Base-by-base conservation (phyloP, 2,888 invertebrate genomes). In the Patella caerulea region DNA sequence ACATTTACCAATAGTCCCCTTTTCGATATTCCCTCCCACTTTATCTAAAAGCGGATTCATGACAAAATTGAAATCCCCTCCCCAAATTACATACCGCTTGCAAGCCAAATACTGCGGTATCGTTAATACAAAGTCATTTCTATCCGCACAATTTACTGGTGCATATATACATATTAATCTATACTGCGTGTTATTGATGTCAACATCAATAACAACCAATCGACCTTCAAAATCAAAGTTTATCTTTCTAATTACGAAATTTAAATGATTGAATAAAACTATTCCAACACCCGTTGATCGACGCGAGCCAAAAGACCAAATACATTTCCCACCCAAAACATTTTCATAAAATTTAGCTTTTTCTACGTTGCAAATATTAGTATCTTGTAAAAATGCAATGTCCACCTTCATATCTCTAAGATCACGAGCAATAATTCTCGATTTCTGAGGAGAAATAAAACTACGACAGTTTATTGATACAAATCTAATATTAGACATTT, bases 211-310 rank as follows among this genome's bases (percentile, higher is more conserved):
- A 65, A 65, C 65, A 17, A 65, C 65, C 24, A 65, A 24, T 24
- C 65, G 65, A 24, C 65, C 65, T 65, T 65, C 65, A 65, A 65
- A 65, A 65, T 65, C 65, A 24, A 65, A 65, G 24, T 65, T 65
- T 24, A 65, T 65, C 24, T 65, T 65, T 65, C 65, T 65, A 65
- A 65, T 65, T 24, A 65, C 24, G 24, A 65, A 65, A 65, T 19
- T 65, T 65, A 65, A 65, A 65, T 24, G 65, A 15, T 65, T 65
- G 24, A 15, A 65, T 5, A 65, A 4, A 65, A 65, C 65, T 11
- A 65, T 19, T 24, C 65, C 65, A 2, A 65, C 65, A 19, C 65
- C 65, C 65, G 65, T 65, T 15, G 65, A 65, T 3, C 65, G 65
- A 4, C 24, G 12, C 11, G 65, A 65, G 12, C 65, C 65, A 65